Conservation (phyloP, 2,888 invertebrate genomes). For the Callinectes sapidus region DNA sequence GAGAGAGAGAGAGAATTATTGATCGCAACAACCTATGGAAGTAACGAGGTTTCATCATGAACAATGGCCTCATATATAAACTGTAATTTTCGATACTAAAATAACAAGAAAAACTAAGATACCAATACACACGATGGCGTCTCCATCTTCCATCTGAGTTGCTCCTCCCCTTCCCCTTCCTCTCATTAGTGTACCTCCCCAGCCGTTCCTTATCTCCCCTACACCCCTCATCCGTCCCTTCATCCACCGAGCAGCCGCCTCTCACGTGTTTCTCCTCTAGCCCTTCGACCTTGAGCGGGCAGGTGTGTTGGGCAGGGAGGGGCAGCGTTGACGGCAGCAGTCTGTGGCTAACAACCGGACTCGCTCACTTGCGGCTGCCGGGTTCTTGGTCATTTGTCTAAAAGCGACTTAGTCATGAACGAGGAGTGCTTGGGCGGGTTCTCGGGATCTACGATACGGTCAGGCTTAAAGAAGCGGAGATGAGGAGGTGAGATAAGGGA, state of each 20-base stretch:
- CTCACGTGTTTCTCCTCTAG: constrained; percentile 7
- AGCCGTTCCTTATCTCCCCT: neutral
- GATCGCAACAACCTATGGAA: no score
- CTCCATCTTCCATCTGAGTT: neutral
- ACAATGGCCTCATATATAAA: no score
- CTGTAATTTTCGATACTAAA: neutral
- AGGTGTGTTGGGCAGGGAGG: neutral
- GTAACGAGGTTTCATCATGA: no score
- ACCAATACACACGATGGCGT: neutral
- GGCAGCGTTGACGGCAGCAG: neutral
- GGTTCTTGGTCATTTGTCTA: neutral
- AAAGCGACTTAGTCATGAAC: neutral
- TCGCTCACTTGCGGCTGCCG: neutral
- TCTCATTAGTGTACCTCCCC: neutral
- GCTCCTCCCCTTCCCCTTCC: neutral
- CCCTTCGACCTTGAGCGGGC: neutral
- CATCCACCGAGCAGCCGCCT: neutral
- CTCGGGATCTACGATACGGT: neutral
- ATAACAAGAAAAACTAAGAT: neutral
- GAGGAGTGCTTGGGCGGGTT: neutral
- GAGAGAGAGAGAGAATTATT: no score
- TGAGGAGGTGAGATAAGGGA: neutral
- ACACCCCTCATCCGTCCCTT: neutral
- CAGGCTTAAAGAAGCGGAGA: neutral
- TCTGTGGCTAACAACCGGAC: neutral